Percentiles rank a stretch among this genome's conserved stretches.
These are phyloP conservation scores for Thecocarcelia acutangulata DNA, from an alignment of 2,888 invertebrate genomes.

Conservation along the genomic window DNA sequence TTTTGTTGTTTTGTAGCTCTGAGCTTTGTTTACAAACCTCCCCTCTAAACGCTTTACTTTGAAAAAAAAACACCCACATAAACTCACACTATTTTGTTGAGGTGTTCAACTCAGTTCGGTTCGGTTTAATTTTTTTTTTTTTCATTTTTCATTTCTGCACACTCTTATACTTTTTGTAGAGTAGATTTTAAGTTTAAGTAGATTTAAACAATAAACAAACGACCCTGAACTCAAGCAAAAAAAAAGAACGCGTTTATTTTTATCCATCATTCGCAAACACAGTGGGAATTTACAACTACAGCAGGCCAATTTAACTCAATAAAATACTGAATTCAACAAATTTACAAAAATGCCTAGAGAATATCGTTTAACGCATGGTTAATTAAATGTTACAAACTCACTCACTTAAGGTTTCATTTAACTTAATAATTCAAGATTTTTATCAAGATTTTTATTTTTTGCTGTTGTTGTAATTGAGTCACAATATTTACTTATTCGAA, in stretches of 20 bases:
- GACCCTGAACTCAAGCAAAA: slow-evolving; percentile 65
- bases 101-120: slow-evolving; percentile 12
- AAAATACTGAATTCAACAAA: background rate
- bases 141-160: slow-evolving; percentile 34
- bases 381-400: too few species aligned
- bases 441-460: background rate
- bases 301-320: slow-evolving; percentile 4
- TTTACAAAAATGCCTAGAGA: background rate
- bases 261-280: background rate
- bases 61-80: slow-evolving; percentile 60
- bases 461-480: slow-evolving; percentile 13
- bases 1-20: slow-evolving; percentile 29
- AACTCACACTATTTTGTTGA: slow-evolving; percentile 32
- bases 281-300: slow-evolving; percentile 25
- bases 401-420: too few species aligned
- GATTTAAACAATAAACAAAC: slow-evolving; percentile 57
- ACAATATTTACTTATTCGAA: background rate
- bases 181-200: slow-evolving; percentile 56
- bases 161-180: slow-evolving; percentile 33
- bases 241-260: slow-evolving; percentile 50
- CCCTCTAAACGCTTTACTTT: background rate
- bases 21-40: slow-evolving; percentile 16
- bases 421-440: background rate
- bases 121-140: background rate
- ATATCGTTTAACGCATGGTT: too few species aligned